phyloP scores from a whole-genome alignment of 2,797 vertebrate genomes.

The Coilia nasus region DNA sequence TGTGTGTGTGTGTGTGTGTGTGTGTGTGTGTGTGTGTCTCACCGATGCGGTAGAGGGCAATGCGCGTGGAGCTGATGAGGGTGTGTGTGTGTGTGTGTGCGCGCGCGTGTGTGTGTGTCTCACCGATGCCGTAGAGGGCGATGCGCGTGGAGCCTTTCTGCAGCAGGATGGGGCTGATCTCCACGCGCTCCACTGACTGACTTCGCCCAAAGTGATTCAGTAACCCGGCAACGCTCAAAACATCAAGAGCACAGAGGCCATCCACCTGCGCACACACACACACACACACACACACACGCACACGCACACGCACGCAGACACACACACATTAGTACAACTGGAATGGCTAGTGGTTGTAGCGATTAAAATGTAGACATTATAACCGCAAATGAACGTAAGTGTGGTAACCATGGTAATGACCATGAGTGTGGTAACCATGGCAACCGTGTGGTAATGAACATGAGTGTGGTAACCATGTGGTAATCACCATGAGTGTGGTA shows the following conservation, averaged over 20 bases:
- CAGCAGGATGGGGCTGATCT: conserved; percentile 91
- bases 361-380: too few relatives aligned
- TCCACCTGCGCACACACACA: conserved; percentile 72
- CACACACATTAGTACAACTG: neutral
- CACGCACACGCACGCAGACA: neutral
- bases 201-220: conserved; percentile 96
- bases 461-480: too few relatives aligned
- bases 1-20: neutral
- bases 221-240: conserved; percentile 91
- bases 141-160: conserved; percentile 92
- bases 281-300: neutral
- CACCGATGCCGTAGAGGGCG: conserved; percentile 93
- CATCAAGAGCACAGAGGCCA: conserved; percentile 90
- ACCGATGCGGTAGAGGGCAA: too few relatives aligned
- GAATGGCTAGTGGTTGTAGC: too few relatives aligned
- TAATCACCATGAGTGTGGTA: too few relatives aligned
- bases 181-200: conserved; percentile 89
- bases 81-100: neutral
- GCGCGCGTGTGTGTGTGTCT: conserved; percentile 50
- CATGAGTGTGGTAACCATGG: too few relatives aligned
- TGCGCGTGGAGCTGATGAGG: too few relatives aligned
- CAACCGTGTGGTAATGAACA: too few relatives aligned
- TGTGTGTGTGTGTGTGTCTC: neutral
- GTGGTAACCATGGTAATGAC: too few relatives aligned
- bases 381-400: too few relatives aligned